These are phyloP conservation scores for Gymnothorax javanicus DNA, from an alignment of 2,797 vertebrate genomes.

Conservation along the genomic window DNA sequence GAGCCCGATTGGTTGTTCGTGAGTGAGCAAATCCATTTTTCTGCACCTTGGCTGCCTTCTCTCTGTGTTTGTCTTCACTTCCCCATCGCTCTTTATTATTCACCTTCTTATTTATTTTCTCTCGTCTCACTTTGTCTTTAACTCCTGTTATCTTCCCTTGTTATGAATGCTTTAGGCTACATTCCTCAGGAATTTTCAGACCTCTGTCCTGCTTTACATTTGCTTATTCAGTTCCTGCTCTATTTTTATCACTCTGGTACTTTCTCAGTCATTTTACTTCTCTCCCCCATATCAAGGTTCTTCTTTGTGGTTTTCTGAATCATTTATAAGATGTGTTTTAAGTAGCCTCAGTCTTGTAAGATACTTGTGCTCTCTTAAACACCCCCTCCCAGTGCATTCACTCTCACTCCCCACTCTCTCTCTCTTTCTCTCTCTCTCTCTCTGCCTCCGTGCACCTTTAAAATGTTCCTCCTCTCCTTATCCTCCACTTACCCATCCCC, in stretches of 20 bases:
- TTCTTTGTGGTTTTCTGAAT: too few relatives aligned
- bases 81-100: constrained; percentile 1
- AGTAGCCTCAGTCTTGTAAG: too few relatives aligned
- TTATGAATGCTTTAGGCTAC: background rate
- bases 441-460: background rate
- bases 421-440: background rate
- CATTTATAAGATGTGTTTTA: too few relatives aligned
- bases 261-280: background rate
- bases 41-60: background rate
- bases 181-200: constrained; percentile 2
- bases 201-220: background rate
- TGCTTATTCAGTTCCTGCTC: background rate
- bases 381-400: too few relatives aligned
- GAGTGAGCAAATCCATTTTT: constrained; percentile 32
- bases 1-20: constrained; percentile 16
- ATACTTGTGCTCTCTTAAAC: too few relatives aligned
- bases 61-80: background rate
- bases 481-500: background rate
- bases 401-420: background rate
- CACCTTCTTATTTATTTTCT: background rate
- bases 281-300: too few relatives aligned
- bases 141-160: background rate
- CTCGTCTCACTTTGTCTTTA: background rate
- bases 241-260: background rate
- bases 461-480: background rate